Conservation (phyloP, 2,113 vertebrate species). For the Empidonax alnorum region DNA sequence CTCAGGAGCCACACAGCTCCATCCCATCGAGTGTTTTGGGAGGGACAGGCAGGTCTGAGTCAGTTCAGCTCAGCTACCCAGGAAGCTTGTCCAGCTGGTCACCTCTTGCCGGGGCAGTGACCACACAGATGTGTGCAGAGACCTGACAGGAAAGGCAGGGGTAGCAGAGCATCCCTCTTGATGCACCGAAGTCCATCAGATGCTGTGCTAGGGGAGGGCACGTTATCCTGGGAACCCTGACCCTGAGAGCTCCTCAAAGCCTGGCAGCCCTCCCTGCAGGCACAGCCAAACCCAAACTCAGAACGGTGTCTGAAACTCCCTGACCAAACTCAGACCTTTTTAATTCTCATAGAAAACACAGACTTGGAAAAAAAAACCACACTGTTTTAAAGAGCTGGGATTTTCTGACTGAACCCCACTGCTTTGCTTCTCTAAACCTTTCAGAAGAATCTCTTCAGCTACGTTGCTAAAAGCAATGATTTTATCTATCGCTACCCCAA, state of each 20-base stretch:
- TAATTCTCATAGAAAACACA: not conserved
- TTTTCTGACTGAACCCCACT: not conserved
- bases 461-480: not conserved
- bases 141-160: not conserved
- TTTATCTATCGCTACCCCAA: not conserved
- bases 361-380: not conserved
- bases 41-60: not conserved
- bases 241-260: not conserved
- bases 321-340: not conserved
- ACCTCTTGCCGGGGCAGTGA: too few relatives aligned
- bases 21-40: not conserved
- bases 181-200: not conserved
- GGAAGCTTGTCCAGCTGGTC: not conserved
- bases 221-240: accelerated
- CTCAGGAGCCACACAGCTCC: not conserved
- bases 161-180: not conserved
- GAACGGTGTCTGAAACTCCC: not conserved
- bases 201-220: too few relatives aligned
- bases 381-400: not conserved
- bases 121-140: not conserved
- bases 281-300: not conserved
- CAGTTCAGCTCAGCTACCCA: not conserved
- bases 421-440: not conserved
- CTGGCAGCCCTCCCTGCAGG: not conserved
- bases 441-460: not conserved